Evolutionary conservation across 2,113 vertebrate species (phyloP), one percentile per base, ranked within the genome.

Genomic region (Pithys albifrons): DNA sequence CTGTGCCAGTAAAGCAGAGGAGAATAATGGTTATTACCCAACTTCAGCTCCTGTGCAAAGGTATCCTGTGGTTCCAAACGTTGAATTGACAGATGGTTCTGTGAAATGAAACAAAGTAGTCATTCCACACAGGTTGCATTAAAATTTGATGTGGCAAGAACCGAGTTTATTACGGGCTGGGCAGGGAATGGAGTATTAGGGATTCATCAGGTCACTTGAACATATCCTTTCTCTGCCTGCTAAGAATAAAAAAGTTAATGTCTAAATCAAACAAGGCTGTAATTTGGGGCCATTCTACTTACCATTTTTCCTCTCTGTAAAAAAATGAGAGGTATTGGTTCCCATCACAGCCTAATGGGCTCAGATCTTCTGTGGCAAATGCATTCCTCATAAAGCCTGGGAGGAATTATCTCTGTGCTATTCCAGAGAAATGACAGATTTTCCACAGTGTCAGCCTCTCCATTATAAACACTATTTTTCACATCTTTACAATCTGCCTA

Each of bases 341-440:
- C 73, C 52, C 54, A 81, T 76, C 71, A 91, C 22, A 39, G 46
- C 77, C 57, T 88, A 85, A 66, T 23, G 58, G 74, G 69, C 41
- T 78, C 77, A 93, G 57, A 39, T 49, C 72, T 94, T 69, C 92
- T 61, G 25, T 10, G 43, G 83, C 39, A 78, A 95, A 91, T 48
- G 6, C 74, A 48, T 71, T 96, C 83, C 65, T 80, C 72, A 77
- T 55, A 61, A 94, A 95, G 77, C 49, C 23, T 41, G 19, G 45
- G 70, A 91, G 93, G 96, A 95, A 79, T 86, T 48, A 74, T 58
- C 77, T 69, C 57, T 37, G 70, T 77, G 75, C 69, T 88, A 27
- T 84, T 88, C 74, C 85, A 76, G 74, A 64, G 69, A 89, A 70
- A 66, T 18, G 70, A 52, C 67, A 64, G 43, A 39, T 91, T 92